Base-by-base conservation (phyloP, 2,888 invertebrate genomes). In the Hyposoter dolosus region DNA sequence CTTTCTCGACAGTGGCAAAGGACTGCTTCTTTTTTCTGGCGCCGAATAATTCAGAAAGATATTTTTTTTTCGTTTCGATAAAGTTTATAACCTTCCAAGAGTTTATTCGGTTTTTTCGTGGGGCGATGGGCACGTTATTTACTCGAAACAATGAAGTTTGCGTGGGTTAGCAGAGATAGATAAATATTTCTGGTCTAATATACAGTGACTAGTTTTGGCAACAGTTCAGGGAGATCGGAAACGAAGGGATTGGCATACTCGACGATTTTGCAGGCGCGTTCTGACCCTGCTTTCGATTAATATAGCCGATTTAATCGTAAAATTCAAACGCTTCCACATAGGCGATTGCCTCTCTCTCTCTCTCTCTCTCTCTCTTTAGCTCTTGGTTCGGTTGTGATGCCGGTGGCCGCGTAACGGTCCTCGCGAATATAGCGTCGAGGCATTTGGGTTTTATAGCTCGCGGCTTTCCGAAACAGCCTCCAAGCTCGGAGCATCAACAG, bases 231-330 rank as follows among this genome's bases (percentile, higher is more conserved):
- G 68, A 71, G 45, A 50, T 56, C 74, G 53, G 53, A 65, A 3
- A 60, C 47, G 17, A 78, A 77, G 12, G 76, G 43, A 53, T 77
- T 43, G 72, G 47, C 47, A 65, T 50, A n/a, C 47, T 40, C 75
- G 80, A 79, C 63, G 75, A 84, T 87, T 84, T 66, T 65, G 68
- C 85, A 45, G 50, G 63, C 71, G 43, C 15, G 69, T 76, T 75
- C 72, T 60, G 65, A 50, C 45, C 81, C 82, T 72, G 45, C 80
- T 82, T 74, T 83, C 91, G 90, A 90, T 90, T 90, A 91, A 91
- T 90, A 90, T 90, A 88, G 89, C 90, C 91, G 91, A 93, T 93
- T 93, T 90, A 91, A 92, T 92, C 92, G 92, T 93, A 92, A 93
- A 93, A 91, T 92, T 88, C 90, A 85, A 88, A 89, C 89, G 88